Conservation (phyloP, 2,113 vertebrate genomes). For the Ivindomyrus marchei region DNA sequence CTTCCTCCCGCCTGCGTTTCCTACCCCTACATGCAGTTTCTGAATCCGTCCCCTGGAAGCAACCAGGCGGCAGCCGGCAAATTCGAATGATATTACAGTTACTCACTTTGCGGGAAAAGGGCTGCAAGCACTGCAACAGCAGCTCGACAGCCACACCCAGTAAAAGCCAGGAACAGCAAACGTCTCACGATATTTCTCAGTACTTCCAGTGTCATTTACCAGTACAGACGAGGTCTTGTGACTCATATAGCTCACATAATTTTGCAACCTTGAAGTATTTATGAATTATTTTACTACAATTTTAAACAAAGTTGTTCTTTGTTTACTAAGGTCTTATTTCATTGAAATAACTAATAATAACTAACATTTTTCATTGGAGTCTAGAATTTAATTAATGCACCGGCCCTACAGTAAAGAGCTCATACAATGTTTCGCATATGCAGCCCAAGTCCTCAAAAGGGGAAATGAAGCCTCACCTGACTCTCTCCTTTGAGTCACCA, state of each 20-base stretch:
- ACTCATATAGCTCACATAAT: neutral
- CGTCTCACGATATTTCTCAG: neutral
- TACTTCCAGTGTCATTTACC: neutral
- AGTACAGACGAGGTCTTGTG: neutral
- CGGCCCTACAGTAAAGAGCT: neutral
- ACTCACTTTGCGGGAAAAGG: neutral
- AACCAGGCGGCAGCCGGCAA: no score
- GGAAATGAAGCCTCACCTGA: slow-evolving; percentile 64
- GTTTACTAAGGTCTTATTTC: neutral
- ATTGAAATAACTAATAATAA: neutral
- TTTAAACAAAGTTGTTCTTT: neutral
- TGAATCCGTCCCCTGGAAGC: neutral
- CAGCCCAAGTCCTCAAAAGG: neutral
- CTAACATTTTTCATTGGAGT: neutral
- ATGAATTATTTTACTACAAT: neutral
- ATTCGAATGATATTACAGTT: neutral
- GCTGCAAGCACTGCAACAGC: neutral
- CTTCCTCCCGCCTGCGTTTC: neutral
- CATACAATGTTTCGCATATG: neutral
- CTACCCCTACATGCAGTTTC: neutral
- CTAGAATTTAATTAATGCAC: neutral
- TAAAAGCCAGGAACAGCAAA: neutral
- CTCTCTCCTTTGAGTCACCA: slow-evolving; percentile 92
- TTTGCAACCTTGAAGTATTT: neutral
- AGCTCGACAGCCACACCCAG: neutral